Percentiles rank a stretch among this genome's conserved stretches.
Conservation (phyloP, 2,113 vertebrate genomes). For the Irena cyanogastra region DNA sequence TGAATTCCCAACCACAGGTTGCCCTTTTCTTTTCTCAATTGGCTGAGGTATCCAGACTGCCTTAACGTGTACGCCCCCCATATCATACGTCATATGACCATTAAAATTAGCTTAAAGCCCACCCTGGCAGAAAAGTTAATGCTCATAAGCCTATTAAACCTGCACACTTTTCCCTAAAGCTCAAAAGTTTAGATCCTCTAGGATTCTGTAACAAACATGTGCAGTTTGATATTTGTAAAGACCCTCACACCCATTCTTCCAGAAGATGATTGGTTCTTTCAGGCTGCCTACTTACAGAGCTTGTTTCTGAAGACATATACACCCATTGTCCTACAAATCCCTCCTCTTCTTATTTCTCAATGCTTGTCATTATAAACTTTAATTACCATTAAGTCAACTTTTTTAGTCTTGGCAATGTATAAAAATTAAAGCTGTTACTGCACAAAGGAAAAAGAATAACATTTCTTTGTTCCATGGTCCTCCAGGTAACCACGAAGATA, state of each 20-base stretch:
- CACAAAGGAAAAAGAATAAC: neutral
- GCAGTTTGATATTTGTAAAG: accelerated
- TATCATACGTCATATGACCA: too few species aligned
- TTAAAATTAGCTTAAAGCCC: neutral
- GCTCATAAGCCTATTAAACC: neutral
- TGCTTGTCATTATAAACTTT: neutral
- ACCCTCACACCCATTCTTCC: neutral
- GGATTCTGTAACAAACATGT: neutral
- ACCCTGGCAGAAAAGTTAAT: neutral
- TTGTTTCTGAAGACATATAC: neutral
- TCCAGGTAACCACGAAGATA: neutral
- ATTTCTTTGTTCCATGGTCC: neutral
- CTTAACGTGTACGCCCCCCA: neutral
- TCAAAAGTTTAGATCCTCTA: neutral
- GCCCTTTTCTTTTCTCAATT: neutral
- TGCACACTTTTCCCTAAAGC: neutral
- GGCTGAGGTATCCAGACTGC: too few species aligned
- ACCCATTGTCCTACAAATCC: neutral
- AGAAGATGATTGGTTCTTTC: too few species aligned
- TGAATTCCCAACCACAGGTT: neutral
- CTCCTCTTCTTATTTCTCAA: neutral
- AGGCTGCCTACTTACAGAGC: neutral
- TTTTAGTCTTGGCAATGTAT: neutral
- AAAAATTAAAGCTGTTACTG: neutral
- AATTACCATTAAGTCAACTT: neutral